Percentiles rank a stretch among this genome's conserved stretches.
Evolutionary conservation across 2,888 invertebrate genomes (phyloP).

Genomic region (Mantis religiosa): DNA sequence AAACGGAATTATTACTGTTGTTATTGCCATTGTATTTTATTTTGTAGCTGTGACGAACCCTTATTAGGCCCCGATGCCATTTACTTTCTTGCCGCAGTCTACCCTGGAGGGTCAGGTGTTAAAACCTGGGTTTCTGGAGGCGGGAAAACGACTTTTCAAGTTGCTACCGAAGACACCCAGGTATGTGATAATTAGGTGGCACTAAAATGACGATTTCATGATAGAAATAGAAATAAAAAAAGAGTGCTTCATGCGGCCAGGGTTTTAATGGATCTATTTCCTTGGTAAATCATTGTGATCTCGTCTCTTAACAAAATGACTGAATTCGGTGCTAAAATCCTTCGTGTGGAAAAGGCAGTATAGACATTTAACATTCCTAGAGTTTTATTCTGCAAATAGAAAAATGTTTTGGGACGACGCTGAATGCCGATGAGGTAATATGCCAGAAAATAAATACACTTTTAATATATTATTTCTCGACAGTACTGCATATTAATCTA

Average conservation of each 20-base stretch:
- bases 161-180: background rate
- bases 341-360: too few species aligned
- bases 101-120: background rate
- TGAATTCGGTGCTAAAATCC: too few species aligned
- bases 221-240: background rate
- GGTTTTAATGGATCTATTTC: background rate
- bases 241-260: background rate
- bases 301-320: too few species aligned
- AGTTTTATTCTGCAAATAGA: too few species aligned
- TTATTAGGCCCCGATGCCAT: background rate
- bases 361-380: too few species aligned
- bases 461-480: too few species aligned
- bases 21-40: background rate
- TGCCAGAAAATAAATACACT: too few species aligned
- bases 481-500: too few species aligned
- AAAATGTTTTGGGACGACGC: too few species aligned
- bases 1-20: background rate
- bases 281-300: too few species aligned
- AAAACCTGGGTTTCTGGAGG: background rate
- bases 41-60: background rate
- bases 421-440: too few species aligned
- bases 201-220: background rate
- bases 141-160: background rate
- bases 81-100: background rate
- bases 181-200: background rate